Evolutionary conservation across 2,113 vertebrate species (phyloP).

Genomic region (Calyptommatus sinebrachiatus): DNA sequence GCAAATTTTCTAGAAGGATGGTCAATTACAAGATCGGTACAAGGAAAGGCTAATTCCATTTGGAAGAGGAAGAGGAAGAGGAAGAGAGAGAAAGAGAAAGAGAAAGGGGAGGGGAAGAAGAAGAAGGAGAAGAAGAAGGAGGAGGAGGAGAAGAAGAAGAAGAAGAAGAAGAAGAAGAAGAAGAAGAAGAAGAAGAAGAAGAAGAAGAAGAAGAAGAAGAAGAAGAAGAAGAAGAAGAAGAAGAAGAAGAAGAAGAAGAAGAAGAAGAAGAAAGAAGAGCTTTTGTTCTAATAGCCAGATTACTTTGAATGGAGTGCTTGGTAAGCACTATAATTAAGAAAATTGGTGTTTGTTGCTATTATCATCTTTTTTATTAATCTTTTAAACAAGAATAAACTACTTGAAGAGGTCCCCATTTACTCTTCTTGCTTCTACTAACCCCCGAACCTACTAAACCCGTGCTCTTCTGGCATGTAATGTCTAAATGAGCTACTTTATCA

Average conservation of each 20-base stretch:
- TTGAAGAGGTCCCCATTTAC: constrained; percentile 84
- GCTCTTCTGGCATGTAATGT: constrained; percentile 70
- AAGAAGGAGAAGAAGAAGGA: constrained; percentile 63
- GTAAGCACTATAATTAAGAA: constrained; percentile 88
- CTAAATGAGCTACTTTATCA: constrained; percentile 79
- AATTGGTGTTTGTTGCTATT: constrained; percentile 83
- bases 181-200: constrained; percentile 67
- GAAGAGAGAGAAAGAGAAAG: constrained; percentile 55
- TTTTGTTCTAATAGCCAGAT: constrained; percentile 73
- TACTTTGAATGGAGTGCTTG: constrained; percentile 72
- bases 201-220: constrained; percentile 67
- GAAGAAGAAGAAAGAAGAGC: constrained; percentile 71
- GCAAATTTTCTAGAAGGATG: constrained; percentile 57
- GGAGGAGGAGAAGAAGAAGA: constrained; percentile 66
- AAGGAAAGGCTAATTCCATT: constrained; percentile 71
- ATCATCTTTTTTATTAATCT: constrained; percentile 78
- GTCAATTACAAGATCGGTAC: constrained; percentile 67
- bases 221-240: constrained; percentile 68
- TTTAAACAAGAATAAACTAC: constrained; percentile 86
- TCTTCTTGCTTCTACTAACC: constrained; percentile 77
- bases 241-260: constrained; percentile 59
- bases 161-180: constrained; percentile 60
- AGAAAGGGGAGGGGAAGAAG: constrained; percentile 28
- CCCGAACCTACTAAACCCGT: constrained; percentile 73
- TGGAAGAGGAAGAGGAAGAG: constrained; percentile 62